Evolutionary conservation across 2,888 invertebrate genomes (phyloP), one percentile per base, ranked within the genome.

Genomic region (Tanypteryx hageni): DNA sequence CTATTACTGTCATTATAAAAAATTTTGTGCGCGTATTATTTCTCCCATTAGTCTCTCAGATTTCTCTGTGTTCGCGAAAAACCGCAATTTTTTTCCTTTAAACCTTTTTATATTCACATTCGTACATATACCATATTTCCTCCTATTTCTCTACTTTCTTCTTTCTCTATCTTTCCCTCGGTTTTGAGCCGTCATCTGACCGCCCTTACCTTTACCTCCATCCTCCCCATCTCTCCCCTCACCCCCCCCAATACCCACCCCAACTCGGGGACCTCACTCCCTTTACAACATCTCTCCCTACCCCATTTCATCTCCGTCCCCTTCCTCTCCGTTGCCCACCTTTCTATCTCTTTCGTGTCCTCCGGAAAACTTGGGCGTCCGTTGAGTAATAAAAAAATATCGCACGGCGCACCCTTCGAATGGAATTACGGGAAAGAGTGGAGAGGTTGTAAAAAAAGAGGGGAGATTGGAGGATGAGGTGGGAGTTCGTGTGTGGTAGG

Each of bases 391-490:
- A 76, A 76, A 76, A 44, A 76, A 76, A 76, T 76, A 76, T 76
- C 68, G 68, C 68, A n/a, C n/a, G 76, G 76, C n/a, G 76, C 76
- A 27, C 22, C 22, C 27, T 27, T 22, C 27, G 22, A 27, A 76
- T 76, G 76, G 76, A 76, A 76, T 76, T 76, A 76, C 76, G 18
- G 68, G 68, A 68, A 9, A 7, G 68, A 68, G 68, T 10, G 76
- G 68, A 68, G 68, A 22, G 76, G 27, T 27, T 27, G 76, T 22
- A 22, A 76, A 76, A 76, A 76, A 76, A 76, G 76, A 18, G 11
- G 76, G 76, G 11, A 76, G 76, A 76, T 76, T 76, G 22, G 22
- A 68, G 68, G 68, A 68, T n/a, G 27, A 76, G 44, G 68, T 68
- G 68, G 68, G 5, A 3, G 44, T 44, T 3, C 44, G 44, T 44